Evolutionary conservation across 1,140 invertebrate species (phyloP).

Genomic region (Coelopa frigida): DNA sequence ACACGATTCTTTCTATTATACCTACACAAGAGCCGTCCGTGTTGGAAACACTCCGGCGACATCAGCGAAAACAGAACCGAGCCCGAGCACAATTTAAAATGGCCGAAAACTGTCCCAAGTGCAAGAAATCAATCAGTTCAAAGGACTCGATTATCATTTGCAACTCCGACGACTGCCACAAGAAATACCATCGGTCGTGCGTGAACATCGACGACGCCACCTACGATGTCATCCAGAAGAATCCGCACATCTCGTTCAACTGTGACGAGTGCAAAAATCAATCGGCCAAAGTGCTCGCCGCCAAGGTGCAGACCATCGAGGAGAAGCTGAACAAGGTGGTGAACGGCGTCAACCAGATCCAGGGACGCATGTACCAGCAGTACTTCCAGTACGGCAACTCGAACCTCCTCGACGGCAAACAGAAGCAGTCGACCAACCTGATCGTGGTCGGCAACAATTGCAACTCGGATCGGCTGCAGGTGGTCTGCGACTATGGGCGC

Average conservation of each 20-base stretch:
- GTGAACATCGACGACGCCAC: constrained; percentile 38
- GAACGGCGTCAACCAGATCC: constrained; percentile 40
- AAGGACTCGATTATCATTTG: constrained; percentile 37
- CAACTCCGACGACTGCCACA: constrained; percentile 38
- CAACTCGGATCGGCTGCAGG: constrained; percentile 42
- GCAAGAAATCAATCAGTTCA: constrained; percentile 40
- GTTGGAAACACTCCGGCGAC: constrained; percentile 2
- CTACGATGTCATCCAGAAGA: constrained; percentile 40
- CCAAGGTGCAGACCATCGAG: constrained; percentile 39
- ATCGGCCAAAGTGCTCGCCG: constrained; percentile 29
- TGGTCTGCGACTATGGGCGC: constrained; percentile 39
- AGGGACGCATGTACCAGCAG: constrained; percentile 43
- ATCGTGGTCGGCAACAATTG: constrained; percentile 42
- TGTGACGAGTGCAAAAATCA: constrained; percentile 41
- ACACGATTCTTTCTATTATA: not conserved
- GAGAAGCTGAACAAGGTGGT: constrained; percentile 41
- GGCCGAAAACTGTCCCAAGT: constrained; percentile 41
- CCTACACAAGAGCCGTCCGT: constrained; percentile 1
- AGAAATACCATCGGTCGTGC: constrained; percentile 37
- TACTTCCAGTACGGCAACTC: constrained; percentile 40
- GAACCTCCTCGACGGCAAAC: constrained; percentile 30
- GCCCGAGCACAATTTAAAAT: constrained; percentile 22
- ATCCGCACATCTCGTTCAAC: constrained; percentile 38
- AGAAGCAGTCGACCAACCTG: constrained; percentile 38
- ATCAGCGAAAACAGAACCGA: constrained; percentile 4